These are phyloP conservation scores for Polypedilum vanderplanki DNA, from an alignment of 1,140 invertebrate species.

Conservation along the genomic window DNA sequence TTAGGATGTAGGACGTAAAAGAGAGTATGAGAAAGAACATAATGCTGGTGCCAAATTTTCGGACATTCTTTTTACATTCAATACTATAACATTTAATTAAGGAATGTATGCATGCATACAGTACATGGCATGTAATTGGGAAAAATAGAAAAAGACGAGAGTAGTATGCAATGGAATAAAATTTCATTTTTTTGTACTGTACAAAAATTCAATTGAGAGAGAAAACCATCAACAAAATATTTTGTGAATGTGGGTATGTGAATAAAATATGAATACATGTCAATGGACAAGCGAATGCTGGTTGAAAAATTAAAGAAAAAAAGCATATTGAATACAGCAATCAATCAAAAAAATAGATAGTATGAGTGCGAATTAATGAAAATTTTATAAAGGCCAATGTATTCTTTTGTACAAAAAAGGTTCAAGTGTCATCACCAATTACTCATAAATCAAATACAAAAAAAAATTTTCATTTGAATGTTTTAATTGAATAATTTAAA, in stretches of 20 bases:
- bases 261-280: not conserved
- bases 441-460: not conserved
- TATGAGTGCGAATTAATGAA: not conserved
- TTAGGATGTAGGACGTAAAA: not conserved
- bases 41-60: slow-evolving; percentile 1
- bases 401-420: not conserved
- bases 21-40: not conserved
- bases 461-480: not conserved
- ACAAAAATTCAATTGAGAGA: not conserved
- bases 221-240: not conserved
- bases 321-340: not conserved
- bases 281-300: not conserved
- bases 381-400: not conserved
- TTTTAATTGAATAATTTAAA: not conserved
- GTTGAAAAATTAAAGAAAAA: not conserved
- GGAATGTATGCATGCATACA: not conserved
- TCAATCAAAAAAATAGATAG: not conserved
- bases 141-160: not conserved
- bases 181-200: not conserved
- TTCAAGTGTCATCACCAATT: not conserved
- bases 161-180: not conserved
- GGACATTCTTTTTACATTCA: not conserved
- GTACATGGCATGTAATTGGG: not conserved
- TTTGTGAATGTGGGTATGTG: not conserved
- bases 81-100: not conserved